These are phyloP conservation scores for Patella vulgata DNA, from an alignment of 1,140 invertebrate species.

Conservation along the genomic window DNA sequence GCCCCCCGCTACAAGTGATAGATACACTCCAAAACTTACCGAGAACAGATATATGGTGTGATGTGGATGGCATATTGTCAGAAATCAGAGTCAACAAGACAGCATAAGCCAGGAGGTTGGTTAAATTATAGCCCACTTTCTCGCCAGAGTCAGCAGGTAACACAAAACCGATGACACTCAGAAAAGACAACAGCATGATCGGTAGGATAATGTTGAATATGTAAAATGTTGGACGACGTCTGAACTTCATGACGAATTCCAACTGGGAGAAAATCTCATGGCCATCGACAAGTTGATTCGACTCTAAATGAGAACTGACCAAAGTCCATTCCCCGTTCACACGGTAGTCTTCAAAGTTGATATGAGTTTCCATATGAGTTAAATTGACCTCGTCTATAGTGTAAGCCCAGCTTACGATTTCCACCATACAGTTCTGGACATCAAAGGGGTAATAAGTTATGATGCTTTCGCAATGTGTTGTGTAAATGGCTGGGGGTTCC, in stretches of 20 bases:
- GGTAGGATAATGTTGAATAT: slow-evolving; percentile 38
- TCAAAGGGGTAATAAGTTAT: slow-evolving; percentile 81
- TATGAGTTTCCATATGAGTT: neutral
- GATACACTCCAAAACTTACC: too few species aligned
- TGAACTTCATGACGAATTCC: slow-evolving; percentile 20
- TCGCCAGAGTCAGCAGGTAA: slow-evolving; percentile 43
- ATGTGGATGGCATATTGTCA: slow-evolving; percentile 38
- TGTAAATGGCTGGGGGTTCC: slow-evolving; percentile 97
- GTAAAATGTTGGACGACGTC: slow-evolving; percentile 28
- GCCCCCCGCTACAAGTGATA: too few species aligned
- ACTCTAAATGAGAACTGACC: neutral
- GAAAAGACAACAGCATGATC: slow-evolving; percentile 27
- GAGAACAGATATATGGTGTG: slow-evolving; percentile 29
- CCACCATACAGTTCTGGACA: slow-evolving; percentile 94
- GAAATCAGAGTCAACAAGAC: slow-evolving; percentile 41
- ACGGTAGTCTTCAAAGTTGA: slow-evolving; percentile 19
- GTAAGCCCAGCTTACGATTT: slow-evolving; percentile 97
- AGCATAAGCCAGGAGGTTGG: slow-evolving; percentile 35
- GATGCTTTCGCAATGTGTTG: slow-evolving; percentile 86
- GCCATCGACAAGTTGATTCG: slow-evolving; percentile 4
- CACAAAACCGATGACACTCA: slow-evolving; percentile 35
- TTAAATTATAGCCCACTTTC: slow-evolving; percentile 39
- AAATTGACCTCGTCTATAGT: slow-evolving; percentile 15
- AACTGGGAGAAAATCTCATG: slow-evolving; percentile 32
- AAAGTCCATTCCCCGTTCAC: slow-evolving; percentile 34